Conservation (phyloP, 2,888 invertebrate species). For the Synergus laeviventris region DNA sequence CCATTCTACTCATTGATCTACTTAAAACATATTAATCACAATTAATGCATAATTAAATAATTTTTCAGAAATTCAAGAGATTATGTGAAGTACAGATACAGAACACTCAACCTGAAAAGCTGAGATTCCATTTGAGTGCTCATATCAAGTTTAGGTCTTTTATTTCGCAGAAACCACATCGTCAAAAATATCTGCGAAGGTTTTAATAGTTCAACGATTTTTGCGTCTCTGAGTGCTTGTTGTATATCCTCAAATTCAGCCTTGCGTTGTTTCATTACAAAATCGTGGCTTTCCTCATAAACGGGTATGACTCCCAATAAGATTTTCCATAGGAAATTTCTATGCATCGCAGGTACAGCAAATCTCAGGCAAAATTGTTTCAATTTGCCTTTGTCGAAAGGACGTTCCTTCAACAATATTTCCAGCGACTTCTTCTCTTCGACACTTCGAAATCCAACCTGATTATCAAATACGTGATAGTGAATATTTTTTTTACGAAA, state of each 20-base stretch:
- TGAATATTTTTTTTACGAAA: no score
- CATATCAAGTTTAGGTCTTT: slow-evolving; percentile 78
- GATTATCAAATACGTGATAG: no score
- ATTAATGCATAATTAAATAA: neutral
- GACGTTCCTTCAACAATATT: slow-evolving; percentile 91
- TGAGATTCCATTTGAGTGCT: slow-evolving; percentile 69
- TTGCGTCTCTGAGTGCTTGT: slow-evolving; percentile 83
- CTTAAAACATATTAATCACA: slow-evolving; percentile 35
- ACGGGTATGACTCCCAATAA: slow-evolving; percentile 88
- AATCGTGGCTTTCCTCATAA: slow-evolving; percentile 85
- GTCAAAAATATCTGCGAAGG: slow-evolving; percentile 83
- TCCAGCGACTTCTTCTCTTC: slow-evolving; percentile 94
- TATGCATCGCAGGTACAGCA: slow-evolving; percentile 88
- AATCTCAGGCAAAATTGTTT: slow-evolving; percentile 91
- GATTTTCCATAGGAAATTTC: slow-evolving; percentile 91
- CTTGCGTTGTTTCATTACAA: slow-evolving; percentile 85
- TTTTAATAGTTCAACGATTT: slow-evolving; percentile 81
- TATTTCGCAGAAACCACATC: slow-evolving; percentile 90
- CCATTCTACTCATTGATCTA: slow-evolving; percentile 75
- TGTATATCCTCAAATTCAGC: slow-evolving; percentile 86
- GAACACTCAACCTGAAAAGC: slow-evolving; percentile 62
- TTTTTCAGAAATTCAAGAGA: neutral
- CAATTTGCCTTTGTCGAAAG: slow-evolving; percentile 86
- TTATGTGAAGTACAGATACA: neutral
- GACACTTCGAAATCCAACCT: slow-evolving; percentile 91